phyloP scores from a whole-genome alignment of 1,140 invertebrate species.

The Ceratitis capitata region DNA sequence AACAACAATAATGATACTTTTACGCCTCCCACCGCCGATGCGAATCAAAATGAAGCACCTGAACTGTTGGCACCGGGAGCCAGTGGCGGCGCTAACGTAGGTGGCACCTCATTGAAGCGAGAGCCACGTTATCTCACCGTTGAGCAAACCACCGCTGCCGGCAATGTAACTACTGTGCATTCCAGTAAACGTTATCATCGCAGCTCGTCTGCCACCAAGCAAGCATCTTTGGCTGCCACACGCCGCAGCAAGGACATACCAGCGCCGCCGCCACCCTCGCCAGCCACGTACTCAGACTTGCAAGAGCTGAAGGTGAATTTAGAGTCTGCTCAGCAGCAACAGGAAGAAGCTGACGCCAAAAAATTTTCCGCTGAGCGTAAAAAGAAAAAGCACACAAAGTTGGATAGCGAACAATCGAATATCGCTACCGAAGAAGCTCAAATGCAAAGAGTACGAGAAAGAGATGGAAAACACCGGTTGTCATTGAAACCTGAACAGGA shows the following conservation, averaged over 20 bases:
- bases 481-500: background rate
- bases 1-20: background rate
- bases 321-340: constrained; percentile 47
- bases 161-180: background rate
- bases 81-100: background rate
- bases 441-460: background rate
- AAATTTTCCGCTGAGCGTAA: background rate
- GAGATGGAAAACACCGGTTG: background rate
- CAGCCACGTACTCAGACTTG: constrained; percentile 59
- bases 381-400: background rate
- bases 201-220: constrained; percentile 43
- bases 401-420: background rate
- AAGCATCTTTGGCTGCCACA: background rate
- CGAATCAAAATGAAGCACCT: background rate
- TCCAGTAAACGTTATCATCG: constrained; percentile 43
- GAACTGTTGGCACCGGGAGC: no score
- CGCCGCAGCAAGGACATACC: constrained; percentile 55
- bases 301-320: constrained; percentile 60
- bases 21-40: background rate
- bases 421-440: background rate
- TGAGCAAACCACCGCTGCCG: background rate
- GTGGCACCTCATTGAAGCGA: background rate
- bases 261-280: constrained; percentile 58
- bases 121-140: constrained; percentile 28
- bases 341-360: constrained; percentile 23